These are phyloP conservation scores for Eupelmus urozonus DNA, from an alignment of 2,888 invertebrate genomes.

Conservation along the genomic window DNA sequence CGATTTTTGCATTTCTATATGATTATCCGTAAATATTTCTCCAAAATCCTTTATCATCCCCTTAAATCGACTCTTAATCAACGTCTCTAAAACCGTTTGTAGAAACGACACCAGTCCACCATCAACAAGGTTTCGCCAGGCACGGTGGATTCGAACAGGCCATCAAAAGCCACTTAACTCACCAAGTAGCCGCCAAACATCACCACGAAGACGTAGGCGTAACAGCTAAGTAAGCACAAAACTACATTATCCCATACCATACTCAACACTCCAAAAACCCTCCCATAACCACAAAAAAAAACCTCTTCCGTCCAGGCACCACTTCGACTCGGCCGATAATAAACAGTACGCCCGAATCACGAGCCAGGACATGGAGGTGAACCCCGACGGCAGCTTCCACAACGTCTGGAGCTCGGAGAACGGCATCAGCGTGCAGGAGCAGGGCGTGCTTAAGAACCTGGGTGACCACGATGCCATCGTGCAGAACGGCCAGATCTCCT, in stretches of 20 bases:
- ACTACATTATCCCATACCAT: not conserved
- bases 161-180: not conserved
- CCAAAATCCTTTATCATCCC: too few species aligned
- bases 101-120: too few species aligned
- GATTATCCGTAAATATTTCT: too few species aligned
- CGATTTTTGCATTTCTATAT: too few species aligned
- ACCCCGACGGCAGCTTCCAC: slow-evolving; percentile 62
- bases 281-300: not conserved
- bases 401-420: slow-evolving; percentile 64
- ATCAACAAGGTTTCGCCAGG: too few species aligned
- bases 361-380: slow-evolving; percentile 58
- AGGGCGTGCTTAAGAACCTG: slow-evolving; percentile 56
- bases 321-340: not conserved
- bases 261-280: not conserved
- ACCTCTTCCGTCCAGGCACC: not conserved
- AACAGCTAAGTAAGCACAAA: not conserved
- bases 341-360: slow-evolving; percentile 43
- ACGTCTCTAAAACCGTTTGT: too few species aligned
- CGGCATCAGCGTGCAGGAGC: slow-evolving; percentile 63
- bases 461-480: slow-evolving; percentile 46
- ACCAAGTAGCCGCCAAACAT: not conserved
- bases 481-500: slow-evolving; percentile 60
- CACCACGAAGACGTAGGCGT: not conserved
- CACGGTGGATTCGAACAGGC: too few species aligned
- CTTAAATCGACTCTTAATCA: too few species aligned